Evolutionary conservation across 1,140 invertebrate species (phyloP).

Genomic region (Danaus melanippus): DNA sequence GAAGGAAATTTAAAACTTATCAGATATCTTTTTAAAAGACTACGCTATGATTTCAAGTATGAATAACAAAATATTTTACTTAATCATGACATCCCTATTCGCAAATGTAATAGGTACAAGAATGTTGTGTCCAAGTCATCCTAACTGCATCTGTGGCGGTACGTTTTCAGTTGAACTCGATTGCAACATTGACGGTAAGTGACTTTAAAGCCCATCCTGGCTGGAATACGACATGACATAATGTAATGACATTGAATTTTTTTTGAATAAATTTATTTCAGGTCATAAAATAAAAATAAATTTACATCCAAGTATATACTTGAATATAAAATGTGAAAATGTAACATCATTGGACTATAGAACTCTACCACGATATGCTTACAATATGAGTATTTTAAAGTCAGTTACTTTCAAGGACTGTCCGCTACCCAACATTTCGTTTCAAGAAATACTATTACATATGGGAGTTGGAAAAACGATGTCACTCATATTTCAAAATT

Average conservation of each 20-base stretch:
- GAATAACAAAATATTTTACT: constrained; percentile 42
- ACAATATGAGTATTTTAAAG: constrained; percentile 45
- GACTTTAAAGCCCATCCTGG: constrained; percentile 22
- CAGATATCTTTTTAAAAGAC: too few relatives aligned
- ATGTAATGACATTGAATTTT: constrained; percentile 2
- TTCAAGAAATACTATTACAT: constrained; percentile 52
- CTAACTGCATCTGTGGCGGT: constrained; percentile 65
- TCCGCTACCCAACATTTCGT: constrained; percentile 56
- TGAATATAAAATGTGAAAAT: constrained; percentile 60
- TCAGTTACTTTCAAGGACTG: constrained; percentile 66
- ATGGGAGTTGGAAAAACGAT: constrained; percentile 63
- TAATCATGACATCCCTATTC: constrained; percentile 40
- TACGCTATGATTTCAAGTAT: constrained; percentile 23
- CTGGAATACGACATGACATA: neutral
- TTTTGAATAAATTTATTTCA: constrained; percentile 33
- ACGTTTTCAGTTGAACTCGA: constrained; percentile 61
- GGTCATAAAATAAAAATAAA: constrained; percentile 54
- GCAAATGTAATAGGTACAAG: constrained; percentile 52
- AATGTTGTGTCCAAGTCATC: constrained; percentile 56
- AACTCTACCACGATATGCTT: constrained; percentile 58
- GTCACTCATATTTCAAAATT: constrained; percentile 64
- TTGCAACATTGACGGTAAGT: constrained; percentile 67
- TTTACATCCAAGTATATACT: constrained; percentile 53
- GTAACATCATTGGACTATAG: constrained; percentile 48
- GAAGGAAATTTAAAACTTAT: too few relatives aligned